phyloP scores from a whole-genome alignment of 2,113 vertebrate genomes.

The Geothlypis trichas region DNA sequence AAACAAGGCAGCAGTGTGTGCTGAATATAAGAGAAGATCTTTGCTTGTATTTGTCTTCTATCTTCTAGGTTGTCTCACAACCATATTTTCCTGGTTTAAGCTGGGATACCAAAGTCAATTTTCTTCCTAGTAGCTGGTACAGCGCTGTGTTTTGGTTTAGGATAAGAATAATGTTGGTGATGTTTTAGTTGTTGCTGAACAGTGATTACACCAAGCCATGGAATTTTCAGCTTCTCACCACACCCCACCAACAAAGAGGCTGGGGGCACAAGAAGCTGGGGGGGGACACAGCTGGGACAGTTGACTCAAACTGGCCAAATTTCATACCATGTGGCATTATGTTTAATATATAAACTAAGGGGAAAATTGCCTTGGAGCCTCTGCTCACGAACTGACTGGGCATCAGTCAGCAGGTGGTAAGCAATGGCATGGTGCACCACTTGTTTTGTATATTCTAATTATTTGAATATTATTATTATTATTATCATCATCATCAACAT shows the following conservation, averaged over 20 bases:
- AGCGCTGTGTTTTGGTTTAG: neutral
- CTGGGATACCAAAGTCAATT: neutral
- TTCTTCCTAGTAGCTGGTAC: neutral
- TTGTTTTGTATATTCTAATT: neutral
- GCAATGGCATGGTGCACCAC: accelerated
- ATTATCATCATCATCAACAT: neutral
- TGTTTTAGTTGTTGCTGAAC: neutral
- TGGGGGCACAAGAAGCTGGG: neutral
- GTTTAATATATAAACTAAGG: neutral
- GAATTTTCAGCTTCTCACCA: neutral
- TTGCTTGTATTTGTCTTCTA: neutral
- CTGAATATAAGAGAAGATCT: neutral
- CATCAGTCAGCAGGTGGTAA: neutral
- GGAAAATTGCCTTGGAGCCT: neutral
- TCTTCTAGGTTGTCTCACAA: neutral
- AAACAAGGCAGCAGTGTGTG: neutral
- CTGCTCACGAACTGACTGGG: neutral
- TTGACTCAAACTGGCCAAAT: neutral
- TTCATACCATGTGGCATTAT: neutral
- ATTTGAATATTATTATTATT: neutral
- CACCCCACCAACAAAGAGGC: neutral
- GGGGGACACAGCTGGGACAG: neutral
- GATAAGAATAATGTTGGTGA: neutral
- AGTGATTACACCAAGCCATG: neutral
- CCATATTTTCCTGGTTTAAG: neutral